Base-by-base conservation (phyloP, 2,888 invertebrate genomes). In the Melieria picta region DNA sequence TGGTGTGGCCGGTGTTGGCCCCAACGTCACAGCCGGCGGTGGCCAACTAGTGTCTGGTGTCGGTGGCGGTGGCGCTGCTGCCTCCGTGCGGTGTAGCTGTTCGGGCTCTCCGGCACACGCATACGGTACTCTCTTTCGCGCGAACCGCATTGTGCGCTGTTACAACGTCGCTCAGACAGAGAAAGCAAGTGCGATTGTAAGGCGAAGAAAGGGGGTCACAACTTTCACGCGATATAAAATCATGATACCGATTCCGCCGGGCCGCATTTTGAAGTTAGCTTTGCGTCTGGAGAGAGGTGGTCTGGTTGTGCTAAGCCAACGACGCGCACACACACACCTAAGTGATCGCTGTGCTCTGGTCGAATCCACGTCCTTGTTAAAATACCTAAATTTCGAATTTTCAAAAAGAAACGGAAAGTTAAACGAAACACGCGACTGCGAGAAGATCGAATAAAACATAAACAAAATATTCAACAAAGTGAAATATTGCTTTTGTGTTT, bases 161-260 rank as follows among this genome's bases (percentile, higher is more conserved):
- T 48, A 55, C 61, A 46, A 55, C 9, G 65, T 42, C 63, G 55
- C 72, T 62, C 67, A 72, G 75, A 74, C 72, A 76, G 77, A 78
- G 78, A 70, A 77, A 65, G 74, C 75, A 78, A 77, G 74, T 74
- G 68, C 69, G 56, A 56, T 63, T 63, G 55, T 62, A 69, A 77
- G 76, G 77, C 75, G 77, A 84, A 85, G 85, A 87, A 87, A 87
- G 87, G 86, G 87, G 87, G 87, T 87, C 87, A 87, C 82, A 87
- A 87, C 87, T 87, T 87, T 87, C 87, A 87, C 87, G 87, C 83
- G 84, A 87, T 87, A 87, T 87, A 87, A 87, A 87, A 87, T 85
- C 85, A 84, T 87, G 87, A 83, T 86, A 87, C 79, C 79, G 77
- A 84, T 82, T 81, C 78, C 82, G 82, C 81, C 80, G 80, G 80